Evolutionary conservation across 2,888 invertebrate species (phyloP).

Genomic region (Beris chalybata): DNA sequence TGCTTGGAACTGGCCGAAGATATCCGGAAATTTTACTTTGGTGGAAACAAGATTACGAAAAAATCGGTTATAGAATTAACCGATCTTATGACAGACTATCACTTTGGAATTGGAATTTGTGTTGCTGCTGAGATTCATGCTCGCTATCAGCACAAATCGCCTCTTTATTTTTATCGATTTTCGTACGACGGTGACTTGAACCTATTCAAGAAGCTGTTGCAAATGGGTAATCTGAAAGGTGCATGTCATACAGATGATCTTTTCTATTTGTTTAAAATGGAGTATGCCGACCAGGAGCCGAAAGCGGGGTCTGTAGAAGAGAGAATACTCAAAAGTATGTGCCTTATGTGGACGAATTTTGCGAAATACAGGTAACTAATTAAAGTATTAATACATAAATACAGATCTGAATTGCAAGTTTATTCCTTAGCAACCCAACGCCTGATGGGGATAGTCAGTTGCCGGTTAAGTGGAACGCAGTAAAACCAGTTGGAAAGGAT

Average conservation of each 20-base stretch:
- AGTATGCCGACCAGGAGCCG: slow-evolving; percentile 32
- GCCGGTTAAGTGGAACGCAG: slow-evolving; percentile 47
- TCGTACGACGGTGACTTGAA: slow-evolving; percentile 62
- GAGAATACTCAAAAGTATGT: slow-evolving; percentile 56
- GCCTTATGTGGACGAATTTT: slow-evolving; percentile 67
- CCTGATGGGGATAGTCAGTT: slow-evolving; percentile 40
- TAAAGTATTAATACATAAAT: not conserved
- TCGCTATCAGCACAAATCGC: slow-evolving; percentile 47
- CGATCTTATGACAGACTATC: slow-evolving; percentile 59
- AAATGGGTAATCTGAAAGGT: slow-evolving; percentile 57
- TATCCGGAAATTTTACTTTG: slow-evolving; percentile 57
- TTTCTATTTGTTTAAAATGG: slow-evolving; percentile 60
- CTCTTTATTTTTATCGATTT: slow-evolving; percentile 63
- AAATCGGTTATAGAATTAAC: slow-evolving; percentile 56
- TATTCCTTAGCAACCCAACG: slow-evolving; percentile 48
- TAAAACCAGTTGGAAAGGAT: slow-evolving; percentile 37
- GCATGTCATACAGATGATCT: slow-evolving; percentile 66
- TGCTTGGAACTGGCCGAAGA: slow-evolving; percentile 42
- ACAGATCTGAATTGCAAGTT: not conserved
- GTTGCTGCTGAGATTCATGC: slow-evolving; percentile 47
- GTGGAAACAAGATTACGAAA: slow-evolving; percentile 49
- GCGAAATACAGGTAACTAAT: slow-evolving; percentile 60
- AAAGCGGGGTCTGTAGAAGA: slow-evolving; percentile 43
- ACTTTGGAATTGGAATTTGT: slow-evolving; percentile 48
- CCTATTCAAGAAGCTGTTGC: slow-evolving; percentile 57